phyloP scores from a whole-genome alignment of 2,797 vertebrate genomes.

The Sphenopsis melanotis region DNA sequence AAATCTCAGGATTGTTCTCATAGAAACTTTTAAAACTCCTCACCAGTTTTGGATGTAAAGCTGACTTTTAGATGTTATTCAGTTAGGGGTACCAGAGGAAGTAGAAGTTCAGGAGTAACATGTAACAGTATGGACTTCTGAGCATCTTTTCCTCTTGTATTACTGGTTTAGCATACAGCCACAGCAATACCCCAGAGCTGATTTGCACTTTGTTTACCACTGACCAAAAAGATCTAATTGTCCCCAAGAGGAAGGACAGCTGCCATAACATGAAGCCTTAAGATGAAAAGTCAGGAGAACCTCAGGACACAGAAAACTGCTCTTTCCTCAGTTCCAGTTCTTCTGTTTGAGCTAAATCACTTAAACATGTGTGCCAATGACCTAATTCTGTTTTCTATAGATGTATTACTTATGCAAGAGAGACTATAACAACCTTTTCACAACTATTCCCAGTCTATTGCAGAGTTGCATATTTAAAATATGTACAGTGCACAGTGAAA shows the following conservation, averaged over 20 bases:
- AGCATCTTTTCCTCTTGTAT: not conserved
- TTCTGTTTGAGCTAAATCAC: slow-evolving; percentile 40
- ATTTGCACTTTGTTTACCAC: not conserved
- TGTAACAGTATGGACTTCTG: not conserved
- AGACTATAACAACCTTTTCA: slow-evolving; percentile 24
- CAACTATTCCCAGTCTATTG: not conserved
- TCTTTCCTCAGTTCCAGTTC: slow-evolving; percentile 1
- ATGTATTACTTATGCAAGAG: slow-evolving; percentile 50
- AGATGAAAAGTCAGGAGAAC: not conserved
- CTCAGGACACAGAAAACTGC: not conserved
- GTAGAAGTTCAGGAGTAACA: not conserved
- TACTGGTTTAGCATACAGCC: not conserved
- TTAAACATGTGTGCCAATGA: slow-evolving; percentile 33
- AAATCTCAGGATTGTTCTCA: not conserved
- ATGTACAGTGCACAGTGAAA: not conserved
- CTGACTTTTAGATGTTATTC: not conserved
- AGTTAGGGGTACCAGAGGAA: not conserved
- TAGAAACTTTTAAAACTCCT: not conserved
- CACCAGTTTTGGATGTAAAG: not conserved
- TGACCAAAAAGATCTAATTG: not conserved
- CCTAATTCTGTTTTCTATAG: slow-evolving; percentile 58
- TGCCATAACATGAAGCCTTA: not conserved
- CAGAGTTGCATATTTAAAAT: not conserved
- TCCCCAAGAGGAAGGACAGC: not conserved
- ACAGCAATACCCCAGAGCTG: not conserved